A percentile compares a stretch with the other conserved stretches of the same genome.
Conservation (phyloP, 1,140 invertebrate species). For the Chlorops oryzae region DNA sequence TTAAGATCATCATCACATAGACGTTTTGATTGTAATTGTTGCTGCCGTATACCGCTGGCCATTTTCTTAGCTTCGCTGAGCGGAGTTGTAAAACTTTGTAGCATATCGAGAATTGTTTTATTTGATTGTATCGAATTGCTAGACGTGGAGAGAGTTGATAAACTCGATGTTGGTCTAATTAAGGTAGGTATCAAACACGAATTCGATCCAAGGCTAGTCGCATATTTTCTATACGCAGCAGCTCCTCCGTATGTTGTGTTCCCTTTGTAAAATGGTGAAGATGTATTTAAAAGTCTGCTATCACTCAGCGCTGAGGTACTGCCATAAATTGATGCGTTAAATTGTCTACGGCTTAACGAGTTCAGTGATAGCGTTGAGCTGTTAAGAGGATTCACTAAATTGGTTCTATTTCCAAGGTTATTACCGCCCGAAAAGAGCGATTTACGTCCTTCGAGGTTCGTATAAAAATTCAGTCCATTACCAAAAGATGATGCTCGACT, state of each 20-base stretch:
- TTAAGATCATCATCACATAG: conserved; percentile 19
- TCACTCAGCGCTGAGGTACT: conserved; percentile 44
- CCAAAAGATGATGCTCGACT: conserved; percentile 20
- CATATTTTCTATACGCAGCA: conserved; percentile 56
- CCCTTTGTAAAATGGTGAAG: conserved; percentile 75
- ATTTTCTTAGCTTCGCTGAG: conserved; percentile 66
- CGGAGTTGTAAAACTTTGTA: conserved; percentile 69
- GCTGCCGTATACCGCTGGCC: conserved; percentile 46
- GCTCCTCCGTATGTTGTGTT: conserved; percentile 74
- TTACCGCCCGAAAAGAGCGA: conserved; percentile 29
- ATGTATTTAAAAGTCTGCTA: conserved; percentile 34
- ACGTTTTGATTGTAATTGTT: conserved; percentile 21
- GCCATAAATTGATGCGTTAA: conserved; percentile 44
- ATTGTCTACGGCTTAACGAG: conserved; percentile 30
- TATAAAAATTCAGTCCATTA: conserved; percentile 33
- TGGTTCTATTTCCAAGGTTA: background rate
- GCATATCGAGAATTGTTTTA: conserved; percentile 61
- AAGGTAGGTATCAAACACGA: conserved; percentile 11
- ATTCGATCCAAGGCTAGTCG: conserved; percentile 25
- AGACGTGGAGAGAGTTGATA: conserved; percentile 23
- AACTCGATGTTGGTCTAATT: conserved; percentile 29
- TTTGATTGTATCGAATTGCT: conserved; percentile 8
- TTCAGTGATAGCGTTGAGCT: conserved; percentile 41
- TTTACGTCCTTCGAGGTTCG: conserved; percentile 38
- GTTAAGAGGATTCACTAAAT: conserved; percentile 15